These are phyloP conservation scores for Eupithecia subumbrata DNA, from an alignment of 2,888 invertebrate genomes.

Conservation along the genomic window DNA sequence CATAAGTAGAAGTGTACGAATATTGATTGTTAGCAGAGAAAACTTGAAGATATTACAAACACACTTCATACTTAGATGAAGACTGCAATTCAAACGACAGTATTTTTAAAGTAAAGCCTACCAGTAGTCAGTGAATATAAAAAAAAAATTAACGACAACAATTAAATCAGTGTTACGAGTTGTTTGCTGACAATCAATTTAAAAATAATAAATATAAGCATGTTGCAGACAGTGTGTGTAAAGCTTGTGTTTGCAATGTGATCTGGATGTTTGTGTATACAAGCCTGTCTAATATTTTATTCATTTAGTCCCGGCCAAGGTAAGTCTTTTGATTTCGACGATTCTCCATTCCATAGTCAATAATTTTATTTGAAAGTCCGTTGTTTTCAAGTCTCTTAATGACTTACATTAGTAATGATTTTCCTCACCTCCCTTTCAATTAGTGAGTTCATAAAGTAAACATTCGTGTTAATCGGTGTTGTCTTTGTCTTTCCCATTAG, in stretches of 20 bases:
- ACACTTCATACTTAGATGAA: neutral
- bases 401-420: neutral
- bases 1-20: slow-evolving; percentile 24
- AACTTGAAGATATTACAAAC: neutral
- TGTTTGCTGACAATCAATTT: slow-evolving; percentile 44
- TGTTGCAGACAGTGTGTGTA: slow-evolving; percentile 62
- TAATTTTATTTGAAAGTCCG: neutral
- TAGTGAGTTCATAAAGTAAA: neutral
- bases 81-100: neutral
- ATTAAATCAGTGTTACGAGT: neutral
- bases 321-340: slow-evolving; percentile 29
- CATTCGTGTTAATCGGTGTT: neutral
- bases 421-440: neutral
- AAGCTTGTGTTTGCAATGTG: slow-evolving; percentile 64
- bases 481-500: neutral
- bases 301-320: slow-evolving; percentile 30
- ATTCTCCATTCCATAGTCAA: slow-evolving; percentile 21
- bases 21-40: slow-evolving; percentile 34
- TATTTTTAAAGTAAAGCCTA: neutral
- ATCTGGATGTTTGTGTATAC: slow-evolving; percentile 62
- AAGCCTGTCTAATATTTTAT: slow-evolving; percentile 42
- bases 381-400: too few species aligned
- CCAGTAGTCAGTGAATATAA: neutral
- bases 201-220: slow-evolving; percentile 49
- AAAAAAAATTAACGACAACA: neutral